Percentiles rank a stretch among this genome's conserved stretches.
Evolutionary conservation across 2,113 vertebrate genomes (phyloP).

Genomic region (Cacatua alba): DNA sequence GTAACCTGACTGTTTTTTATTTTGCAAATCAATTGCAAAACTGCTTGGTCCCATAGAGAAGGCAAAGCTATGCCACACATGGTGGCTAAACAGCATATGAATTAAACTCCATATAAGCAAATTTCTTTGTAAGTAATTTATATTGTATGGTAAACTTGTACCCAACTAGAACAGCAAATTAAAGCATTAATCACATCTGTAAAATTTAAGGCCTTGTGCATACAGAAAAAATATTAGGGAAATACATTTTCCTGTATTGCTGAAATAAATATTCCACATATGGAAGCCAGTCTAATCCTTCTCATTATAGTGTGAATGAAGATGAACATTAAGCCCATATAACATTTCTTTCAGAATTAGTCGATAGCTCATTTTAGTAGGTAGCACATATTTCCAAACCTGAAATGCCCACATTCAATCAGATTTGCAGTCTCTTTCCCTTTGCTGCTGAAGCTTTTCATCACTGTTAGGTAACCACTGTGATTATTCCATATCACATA

Average conservation of each 20-base stretch:
- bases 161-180: slow-evolving; percentile 85
- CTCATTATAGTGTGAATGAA: slow-evolving; percentile 84
- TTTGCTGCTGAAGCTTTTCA: slow-evolving; percentile 68
- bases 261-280: slow-evolving; percentile 86
- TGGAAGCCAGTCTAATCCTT: slow-evolving; percentile 84
- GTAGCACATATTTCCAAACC: slow-evolving; percentile 81
- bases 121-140: slow-evolving; percentile 86
- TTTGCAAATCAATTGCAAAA: slow-evolving; percentile 70
- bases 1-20: slow-evolving; percentile 57
- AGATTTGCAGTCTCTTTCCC: slow-evolving; percentile 74
- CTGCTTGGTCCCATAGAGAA: slow-evolving; percentile 60
- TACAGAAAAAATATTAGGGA: slow-evolving; percentile 84
- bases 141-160: slow-evolving; percentile 85
- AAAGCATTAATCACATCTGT: slow-evolving; percentile 87
- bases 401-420: slow-evolving; percentile 79
- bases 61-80: slow-evolving; percentile 73
- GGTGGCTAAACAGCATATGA: slow-evolving; percentile 82
- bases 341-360: slow-evolving; percentile 87
- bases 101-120: slow-evolving; percentile 84
- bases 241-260: slow-evolving; percentile 87
- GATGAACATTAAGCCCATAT: slow-evolving; percentile 86
- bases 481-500: slow-evolving; percentile 75
- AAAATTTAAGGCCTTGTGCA: slow-evolving; percentile 82
- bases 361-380: slow-evolving; percentile 86
- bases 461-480: slow-evolving; percentile 75